These are phyloP conservation scores for Thalassoma bifasciatum DNA, from an alignment of 2,113 vertebrate genomes.

Conservation along the genomic window DNA sequence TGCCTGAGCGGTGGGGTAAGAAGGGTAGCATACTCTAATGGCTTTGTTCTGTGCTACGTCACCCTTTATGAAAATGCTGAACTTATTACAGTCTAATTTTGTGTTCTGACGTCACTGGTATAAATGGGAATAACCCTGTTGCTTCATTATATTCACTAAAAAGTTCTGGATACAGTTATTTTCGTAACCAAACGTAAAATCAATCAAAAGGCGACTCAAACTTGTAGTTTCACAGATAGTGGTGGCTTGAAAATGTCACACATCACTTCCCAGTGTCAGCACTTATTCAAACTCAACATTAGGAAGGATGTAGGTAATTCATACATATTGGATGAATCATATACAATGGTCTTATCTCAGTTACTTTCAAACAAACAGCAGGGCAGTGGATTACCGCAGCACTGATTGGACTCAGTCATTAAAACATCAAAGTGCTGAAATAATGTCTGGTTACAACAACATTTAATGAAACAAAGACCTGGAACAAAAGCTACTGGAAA, in stretches of 20 bases:
- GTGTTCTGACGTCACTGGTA: no score
- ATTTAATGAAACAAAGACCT: background rate
- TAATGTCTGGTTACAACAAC: constrained; percentile 1
- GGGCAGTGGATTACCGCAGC: background rate
- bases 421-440: constrained; percentile 7
- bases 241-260: background rate
- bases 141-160: no score
- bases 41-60: no score
- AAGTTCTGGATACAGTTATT: no score
- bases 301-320: background rate
- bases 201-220: background rate
- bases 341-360: no score
- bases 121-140: no score
- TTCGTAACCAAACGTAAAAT: no score
- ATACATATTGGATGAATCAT: no score
- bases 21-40: no score
- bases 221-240: background rate
- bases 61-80: no score
- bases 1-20: no score
- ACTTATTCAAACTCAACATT: background rate
- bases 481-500: background rate
- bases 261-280: background rate
- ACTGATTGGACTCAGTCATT: constrained; percentile 2
- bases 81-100: no score
- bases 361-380: constrained; percentile 1